Base-by-base conservation (phyloP, 2,797 vertebrate species). In the Parotocinclus haroldoi region DNA sequence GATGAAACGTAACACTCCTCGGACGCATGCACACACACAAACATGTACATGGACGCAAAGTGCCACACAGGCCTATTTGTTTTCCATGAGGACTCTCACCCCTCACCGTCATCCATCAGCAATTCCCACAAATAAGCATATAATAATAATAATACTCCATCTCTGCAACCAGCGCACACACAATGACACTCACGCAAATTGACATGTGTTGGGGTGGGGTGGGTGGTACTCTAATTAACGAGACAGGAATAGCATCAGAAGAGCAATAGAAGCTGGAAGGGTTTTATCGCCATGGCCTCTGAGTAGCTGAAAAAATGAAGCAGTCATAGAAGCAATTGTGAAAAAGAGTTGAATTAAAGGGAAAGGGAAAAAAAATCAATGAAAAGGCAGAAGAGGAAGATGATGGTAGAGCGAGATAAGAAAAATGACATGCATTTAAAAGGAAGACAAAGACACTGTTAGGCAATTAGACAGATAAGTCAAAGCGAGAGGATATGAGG, bases 1-100 rank as follows among this genome's bases (percentile, higher is more conserved):
- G 58, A 58, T 63, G 59, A 61, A 81, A 74, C 75, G 78, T 68
- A 80, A 67, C 70, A 71, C 68, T 58, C n/a, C 74, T 68, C 69
- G 54, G 40, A 69, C 64, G 65, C 55, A 66, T 74, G 70, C 50
- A 10, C n/a, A 48, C 61, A 60, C 12, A 48, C 58, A 46, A 12
- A 56, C 65, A 62, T 61, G 63, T 55, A 57, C 55, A 69, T 48
- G 55, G 44, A 53, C n/a, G 54, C 42, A 12, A 9, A n/a, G 45
- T 63, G 42, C 17, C 63, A 63, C 59, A 27, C 60, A 40, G 49
- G n/a, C 44, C 42, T 12, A 39, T 11, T 55, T 50, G 3, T 18
- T 7, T 65, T 55, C 38, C 57, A 39, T 45, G 54, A 42, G 45
- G 52, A 8, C 48, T 46, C 48, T 46, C 52, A 70, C 57, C 46